Evolutionary conservation across 2,113 vertebrate species (phyloP).

Genomic region (Cavia aperea): DNA sequence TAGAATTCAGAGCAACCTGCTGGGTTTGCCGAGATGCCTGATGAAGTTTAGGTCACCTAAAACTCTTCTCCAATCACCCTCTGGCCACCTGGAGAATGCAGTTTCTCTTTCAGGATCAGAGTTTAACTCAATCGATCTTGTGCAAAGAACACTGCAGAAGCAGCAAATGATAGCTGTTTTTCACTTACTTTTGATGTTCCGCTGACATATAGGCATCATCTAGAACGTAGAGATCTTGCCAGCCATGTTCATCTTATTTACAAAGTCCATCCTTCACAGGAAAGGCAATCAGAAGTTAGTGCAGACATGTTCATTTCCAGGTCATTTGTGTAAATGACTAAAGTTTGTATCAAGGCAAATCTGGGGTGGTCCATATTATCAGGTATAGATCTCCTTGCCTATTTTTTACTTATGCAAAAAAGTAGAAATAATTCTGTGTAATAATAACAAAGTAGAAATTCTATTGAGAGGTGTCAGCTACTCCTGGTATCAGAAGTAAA

Average conservation of each 20-base stretch:
- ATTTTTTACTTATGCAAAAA: neutral
- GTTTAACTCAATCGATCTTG: rapidly evolving
- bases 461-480: neutral
- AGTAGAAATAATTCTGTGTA: neutral
- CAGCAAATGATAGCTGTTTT: rapidly evolving
- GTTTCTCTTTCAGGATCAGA: neutral
- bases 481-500: neutral
- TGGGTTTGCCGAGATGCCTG: neutral
- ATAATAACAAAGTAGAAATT: neutral
- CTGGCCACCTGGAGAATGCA: neutral
- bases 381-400: neutral
- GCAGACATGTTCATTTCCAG: neutral
- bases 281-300: neutral
- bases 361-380: neutral
- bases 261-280: neutral
- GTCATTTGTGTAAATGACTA: neutral
- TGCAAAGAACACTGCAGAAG: neutral
- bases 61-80: rapidly evolving
- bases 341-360: neutral
- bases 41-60: neutral
- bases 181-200: neutral
- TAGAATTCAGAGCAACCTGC: neutral
- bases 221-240: neutral
- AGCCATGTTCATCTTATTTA: too few species aligned
- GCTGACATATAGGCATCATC: neutral